Evolutionary conservation across 1,140 invertebrate genomes (phyloP).

Genomic region (Tribolium castaneum): DNA sequence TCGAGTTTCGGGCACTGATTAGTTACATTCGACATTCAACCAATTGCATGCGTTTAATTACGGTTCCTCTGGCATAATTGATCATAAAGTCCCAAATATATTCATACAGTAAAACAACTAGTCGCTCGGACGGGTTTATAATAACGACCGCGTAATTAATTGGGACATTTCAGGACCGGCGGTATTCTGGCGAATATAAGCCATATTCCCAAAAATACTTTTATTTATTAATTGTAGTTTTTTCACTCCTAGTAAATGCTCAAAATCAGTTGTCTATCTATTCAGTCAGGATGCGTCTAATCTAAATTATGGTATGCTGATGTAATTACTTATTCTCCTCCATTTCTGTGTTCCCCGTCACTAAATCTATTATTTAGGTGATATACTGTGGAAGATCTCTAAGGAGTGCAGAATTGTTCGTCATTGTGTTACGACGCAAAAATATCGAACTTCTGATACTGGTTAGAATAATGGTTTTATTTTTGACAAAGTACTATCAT

Average conservation of each 20-base stretch:
- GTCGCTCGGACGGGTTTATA: conserved; percentile 2
- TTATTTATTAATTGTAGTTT: too few relatives aligned
- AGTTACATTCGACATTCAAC: conserved; percentile 2
- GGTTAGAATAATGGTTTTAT: not conserved
- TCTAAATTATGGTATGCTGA: conserved; percentile 26
- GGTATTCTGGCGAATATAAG: not conserved
- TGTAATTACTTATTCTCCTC: conserved; percentile 30
- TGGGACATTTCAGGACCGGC: not conserved
- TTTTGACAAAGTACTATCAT: too few relatives aligned
- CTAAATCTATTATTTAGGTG: conserved; percentile 25
- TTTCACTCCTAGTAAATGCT: not conserved
- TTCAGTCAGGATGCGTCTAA: not conserved
- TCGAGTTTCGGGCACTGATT: not conserved
- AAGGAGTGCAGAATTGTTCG: not conserved
- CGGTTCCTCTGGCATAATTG: conserved; percentile 13
- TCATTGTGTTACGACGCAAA: not conserved
- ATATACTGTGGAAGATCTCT: not conserved
- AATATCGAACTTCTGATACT: not conserved
- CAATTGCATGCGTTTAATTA: conserved; percentile 20
- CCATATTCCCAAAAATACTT: too few relatives aligned
- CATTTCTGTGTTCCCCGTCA: conserved; percentile 21
- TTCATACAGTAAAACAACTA: conserved; percentile 17
- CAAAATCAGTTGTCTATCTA: conserved; percentile 12
- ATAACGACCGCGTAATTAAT: conserved; percentile 14
- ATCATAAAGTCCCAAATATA: conserved; percentile 28